phyloP scores from a whole-genome alignment of 2,888 invertebrate genomes.

The Invenusta paracnida region DNA sequence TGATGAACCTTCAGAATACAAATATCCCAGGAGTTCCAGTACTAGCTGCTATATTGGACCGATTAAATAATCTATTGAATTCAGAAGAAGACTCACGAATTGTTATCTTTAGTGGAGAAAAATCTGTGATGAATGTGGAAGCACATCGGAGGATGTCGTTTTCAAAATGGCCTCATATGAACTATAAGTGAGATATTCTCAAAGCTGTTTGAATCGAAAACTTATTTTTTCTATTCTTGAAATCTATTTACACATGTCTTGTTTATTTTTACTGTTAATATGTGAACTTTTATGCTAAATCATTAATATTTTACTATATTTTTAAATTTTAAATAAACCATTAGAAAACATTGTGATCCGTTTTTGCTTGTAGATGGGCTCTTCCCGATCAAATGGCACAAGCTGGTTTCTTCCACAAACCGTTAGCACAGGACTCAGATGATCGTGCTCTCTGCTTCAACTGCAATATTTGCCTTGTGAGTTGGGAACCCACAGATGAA shows the following conservation, averaged over 20 bases:
- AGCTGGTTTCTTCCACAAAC: constrained; percentile 91
- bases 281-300: no score
- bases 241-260: no score
- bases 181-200: constrained; percentile 87
- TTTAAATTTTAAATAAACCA: no score
- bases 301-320: no score
- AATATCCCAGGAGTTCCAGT: constrained; percentile 80
- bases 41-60: constrained; percentile 80
- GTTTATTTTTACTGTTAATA: no score
- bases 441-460: constrained; percentile 94
- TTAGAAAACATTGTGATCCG: background rate
- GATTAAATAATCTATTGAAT: constrained; percentile 61
- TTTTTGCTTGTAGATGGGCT: constrained; percentile 72
- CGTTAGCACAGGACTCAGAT: constrained; percentile 75
- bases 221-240: no score
- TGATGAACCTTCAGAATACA: constrained; percentile 70
- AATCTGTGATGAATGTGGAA: constrained; percentile 77
- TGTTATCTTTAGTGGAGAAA: constrained; percentile 55
- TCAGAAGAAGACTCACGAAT: constrained; percentile 46
- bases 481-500: constrained; percentile 93
- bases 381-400: constrained; percentile 91
- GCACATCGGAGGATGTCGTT: constrained; percentile 83
- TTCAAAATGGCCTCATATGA: constrained; percentile 90
- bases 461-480: constrained; percentile 85
- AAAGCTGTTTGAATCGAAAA: no score